Conservation (phyloP, 2,888 invertebrate species). For the Melinopterus prodromus region DNA sequence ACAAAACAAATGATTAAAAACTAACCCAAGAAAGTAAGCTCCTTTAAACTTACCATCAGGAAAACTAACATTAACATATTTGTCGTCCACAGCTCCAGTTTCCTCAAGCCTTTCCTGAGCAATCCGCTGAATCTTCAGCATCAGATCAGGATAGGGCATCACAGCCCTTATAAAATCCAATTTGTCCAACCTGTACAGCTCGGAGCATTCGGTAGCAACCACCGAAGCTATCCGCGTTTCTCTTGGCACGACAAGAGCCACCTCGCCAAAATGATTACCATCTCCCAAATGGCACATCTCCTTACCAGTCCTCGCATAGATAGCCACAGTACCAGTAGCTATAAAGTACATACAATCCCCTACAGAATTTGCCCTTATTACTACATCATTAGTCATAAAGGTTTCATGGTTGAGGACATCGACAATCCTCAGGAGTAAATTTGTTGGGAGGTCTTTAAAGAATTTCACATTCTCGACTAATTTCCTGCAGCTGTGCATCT, state of each 20-base stretch:
- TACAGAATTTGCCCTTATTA: conserved; percentile 54
- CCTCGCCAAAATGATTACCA: conserved; percentile 65
- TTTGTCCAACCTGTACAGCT: conserved; percentile 58
- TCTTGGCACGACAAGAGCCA: conserved; percentile 55
- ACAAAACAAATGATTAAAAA: background rate
- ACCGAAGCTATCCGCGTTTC: conserved; percentile 57
- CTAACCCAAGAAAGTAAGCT: background rate
- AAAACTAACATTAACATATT: conserved; percentile 5
- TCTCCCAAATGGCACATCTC: conserved; percentile 67
- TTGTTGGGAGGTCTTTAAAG: conserved; percentile 54
- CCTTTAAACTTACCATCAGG: background rate
- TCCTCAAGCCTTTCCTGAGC: conserved; percentile 63
- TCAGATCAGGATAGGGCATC: conserved; percentile 59
- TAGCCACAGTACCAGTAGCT: conserved; percentile 59
- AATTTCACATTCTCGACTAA: conserved; percentile 56
- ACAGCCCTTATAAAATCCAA: conserved; percentile 59
- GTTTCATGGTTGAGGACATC: conserved; percentile 53
- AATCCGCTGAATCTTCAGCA: conserved; percentile 61
- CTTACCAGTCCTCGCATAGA: conserved; percentile 57
- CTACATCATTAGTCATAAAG: conserved; percentile 57
- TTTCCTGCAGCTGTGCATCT: conserved; percentile 62
- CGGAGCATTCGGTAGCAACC: conserved; percentile 58
- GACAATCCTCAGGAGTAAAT: conserved; percentile 51
- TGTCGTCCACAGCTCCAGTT: conserved; percentile 61
- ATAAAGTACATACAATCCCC: conserved; percentile 59